Conservation (phyloP, 2,888 invertebrate species). For the Meganola albula region DNA sequence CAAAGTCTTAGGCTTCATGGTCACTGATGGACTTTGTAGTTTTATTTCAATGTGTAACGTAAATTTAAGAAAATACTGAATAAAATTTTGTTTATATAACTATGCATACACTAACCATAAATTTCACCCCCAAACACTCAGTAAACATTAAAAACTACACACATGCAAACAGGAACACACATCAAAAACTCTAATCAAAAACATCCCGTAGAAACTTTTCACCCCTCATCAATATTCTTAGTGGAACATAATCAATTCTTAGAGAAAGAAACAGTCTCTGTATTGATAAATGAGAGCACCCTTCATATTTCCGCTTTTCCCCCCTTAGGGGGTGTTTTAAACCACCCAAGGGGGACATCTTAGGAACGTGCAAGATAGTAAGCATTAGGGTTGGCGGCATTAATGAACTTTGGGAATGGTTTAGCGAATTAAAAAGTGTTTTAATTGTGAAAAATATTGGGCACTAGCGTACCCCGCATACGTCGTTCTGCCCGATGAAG, state of each 20-base stretch:
- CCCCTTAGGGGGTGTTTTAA: slow-evolving; percentile 36
- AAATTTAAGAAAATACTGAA: too few relatives aligned
- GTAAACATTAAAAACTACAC: slow-evolving; percentile 13
- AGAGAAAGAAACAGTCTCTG: slow-evolving; percentile 76
- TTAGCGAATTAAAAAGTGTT: slow-evolving; percentile 31
- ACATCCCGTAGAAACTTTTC: slow-evolving; percentile 48
- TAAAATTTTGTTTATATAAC: too few relatives aligned
- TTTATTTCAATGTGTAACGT: too few relatives aligned
- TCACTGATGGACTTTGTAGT: too few relatives aligned
- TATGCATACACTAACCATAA: too few relatives aligned
- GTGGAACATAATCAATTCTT: slow-evolving; percentile 76
- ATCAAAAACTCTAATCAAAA: slow-evolving; percentile 71
- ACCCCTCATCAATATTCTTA: slow-evolving; percentile 71
- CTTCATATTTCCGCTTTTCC: slow-evolving; percentile 74
- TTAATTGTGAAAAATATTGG: too few relatives aligned
- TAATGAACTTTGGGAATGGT: slow-evolving; percentile 66
- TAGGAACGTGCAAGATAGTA: slow-evolving; percentile 76
- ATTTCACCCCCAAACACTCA: background rate
- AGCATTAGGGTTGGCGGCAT: slow-evolving; percentile 65
- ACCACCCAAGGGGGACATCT: slow-evolving; percentile 54
- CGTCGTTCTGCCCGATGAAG: too few relatives aligned
- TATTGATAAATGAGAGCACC: slow-evolving; percentile 77
- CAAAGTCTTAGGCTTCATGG: too few relatives aligned
- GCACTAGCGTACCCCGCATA: too few relatives aligned
- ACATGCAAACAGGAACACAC: slow-evolving; percentile 25